Conservation (phyloP, 1,140 invertebrate genomes). For the Chironomus tepperi region DNA sequence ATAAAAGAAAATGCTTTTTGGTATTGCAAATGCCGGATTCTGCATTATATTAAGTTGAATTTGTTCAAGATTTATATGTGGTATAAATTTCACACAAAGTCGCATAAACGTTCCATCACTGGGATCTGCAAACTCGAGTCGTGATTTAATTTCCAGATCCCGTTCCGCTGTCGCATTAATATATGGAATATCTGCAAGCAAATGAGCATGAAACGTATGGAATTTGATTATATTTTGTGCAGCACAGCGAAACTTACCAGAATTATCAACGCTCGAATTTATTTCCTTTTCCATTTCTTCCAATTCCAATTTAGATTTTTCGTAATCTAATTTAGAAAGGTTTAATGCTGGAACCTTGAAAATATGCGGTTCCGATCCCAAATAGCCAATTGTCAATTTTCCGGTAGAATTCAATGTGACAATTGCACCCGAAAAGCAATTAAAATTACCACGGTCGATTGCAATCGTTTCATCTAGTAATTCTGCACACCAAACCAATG, state of each 20-base stretch:
- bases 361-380: slow-evolving; percentile 36
- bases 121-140: slow-evolving; percentile 32
- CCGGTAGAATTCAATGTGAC: slow-evolving; percentile 34
- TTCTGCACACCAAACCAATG: slow-evolving; percentile 68
- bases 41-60: slow-evolving; percentile 33
- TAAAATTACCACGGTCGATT: slow-evolving; percentile 36
- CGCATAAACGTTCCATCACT: slow-evolving; percentile 34
- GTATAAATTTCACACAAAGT: slow-evolving; percentile 31
- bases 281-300: slow-evolving; percentile 39
- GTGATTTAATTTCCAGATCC: slow-evolving; percentile 34
- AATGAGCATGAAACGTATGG: not conserved
- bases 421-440: slow-evolving; percentile 33
- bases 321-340: slow-evolving; percentile 34
- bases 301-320: slow-evolving; percentile 36
- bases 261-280: slow-evolving; percentile 34
- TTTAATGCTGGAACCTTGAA: slow-evolving; percentile 37
- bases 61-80: slow-evolving; percentile 32
- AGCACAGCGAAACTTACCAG: not conserved
- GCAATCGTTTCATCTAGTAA: slow-evolving; percentile 32
- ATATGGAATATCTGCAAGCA: slow-evolving; percentile 31
- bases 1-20: slow-evolving; percentile 32
- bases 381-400: slow-evolving; percentile 33
- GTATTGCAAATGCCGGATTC: slow-evolving; percentile 32
- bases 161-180: slow-evolving; percentile 27
- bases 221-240: not conserved